Evolutionary conservation across 2,113 vertebrate species (phyloP).

Genomic region (Urocolius indicus): DNA sequence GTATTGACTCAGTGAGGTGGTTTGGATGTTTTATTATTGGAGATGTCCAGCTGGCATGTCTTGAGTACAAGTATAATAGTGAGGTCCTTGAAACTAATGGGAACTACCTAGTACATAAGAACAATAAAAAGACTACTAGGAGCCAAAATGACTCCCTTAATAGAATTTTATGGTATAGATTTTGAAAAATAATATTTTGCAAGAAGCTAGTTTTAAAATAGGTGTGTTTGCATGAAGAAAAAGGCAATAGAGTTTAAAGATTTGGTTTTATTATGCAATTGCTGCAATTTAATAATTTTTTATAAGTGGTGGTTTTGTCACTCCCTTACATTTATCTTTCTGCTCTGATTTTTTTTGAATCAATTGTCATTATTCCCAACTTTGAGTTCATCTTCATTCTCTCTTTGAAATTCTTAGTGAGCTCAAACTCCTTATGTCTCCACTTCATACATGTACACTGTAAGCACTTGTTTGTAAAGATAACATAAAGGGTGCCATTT

Average conservation of each 20-base stretch:
- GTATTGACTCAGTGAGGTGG: fast-evolving
- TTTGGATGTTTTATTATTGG: background rate
- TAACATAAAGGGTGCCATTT: background rate
- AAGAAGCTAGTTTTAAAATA: background rate
- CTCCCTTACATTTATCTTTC: background rate
- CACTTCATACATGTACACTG: background rate
- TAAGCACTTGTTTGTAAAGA: background rate
- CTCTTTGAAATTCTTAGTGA: background rate
- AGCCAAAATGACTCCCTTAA: slow-evolving; percentile 13
- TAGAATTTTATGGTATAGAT: background rate
- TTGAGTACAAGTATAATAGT: background rate
- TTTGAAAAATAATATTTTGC: slow-evolving; percentile 1
- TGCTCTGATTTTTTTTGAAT: background rate
- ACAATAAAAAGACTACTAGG: slow-evolving; percentile 10
- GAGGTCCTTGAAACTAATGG: slow-evolving; percentile 34
- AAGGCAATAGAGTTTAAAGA: background rate
- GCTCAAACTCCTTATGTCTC: background rate
- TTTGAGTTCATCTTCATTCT: background rate
- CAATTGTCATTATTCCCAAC: background rate
- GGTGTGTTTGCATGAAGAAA: background rate
- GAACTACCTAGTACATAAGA: background rate
- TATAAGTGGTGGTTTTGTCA: background rate
- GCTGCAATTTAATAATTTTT: background rate
- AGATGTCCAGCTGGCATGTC: background rate
- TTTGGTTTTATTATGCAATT: background rate